Evolutionary conservation across 2,113 vertebrate species (phyloP).

Genomic region (Aspidoscelis tigris): DNA sequence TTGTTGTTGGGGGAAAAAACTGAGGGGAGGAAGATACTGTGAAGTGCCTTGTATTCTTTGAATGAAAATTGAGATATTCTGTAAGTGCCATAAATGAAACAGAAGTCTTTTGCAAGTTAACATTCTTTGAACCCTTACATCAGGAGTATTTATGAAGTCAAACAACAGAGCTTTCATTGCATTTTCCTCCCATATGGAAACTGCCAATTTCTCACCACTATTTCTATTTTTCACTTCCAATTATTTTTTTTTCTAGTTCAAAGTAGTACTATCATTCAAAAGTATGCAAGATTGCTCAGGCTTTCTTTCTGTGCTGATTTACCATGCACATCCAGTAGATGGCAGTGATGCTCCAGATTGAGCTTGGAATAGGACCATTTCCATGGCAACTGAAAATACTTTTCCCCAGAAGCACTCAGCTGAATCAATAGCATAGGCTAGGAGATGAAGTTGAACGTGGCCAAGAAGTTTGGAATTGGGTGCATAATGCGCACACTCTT

Average conservation of each 20-base stretch:
- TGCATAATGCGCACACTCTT: not conserved
- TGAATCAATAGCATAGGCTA: slow-evolving; percentile 27
- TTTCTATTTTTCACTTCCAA: not conserved
- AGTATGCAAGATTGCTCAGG: too few relatives aligned
- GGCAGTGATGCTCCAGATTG: not conserved
- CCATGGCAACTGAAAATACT: slow-evolving; percentile 29
- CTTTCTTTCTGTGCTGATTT: not conserved
- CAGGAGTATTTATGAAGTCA: not conserved
- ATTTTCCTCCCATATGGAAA: not conserved
- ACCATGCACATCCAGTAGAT: not conserved
- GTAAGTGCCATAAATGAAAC: too few relatives aligned
- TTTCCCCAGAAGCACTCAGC: slow-evolving; percentile 1
- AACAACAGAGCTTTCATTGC: not conserved
- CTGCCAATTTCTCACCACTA: not conserved
- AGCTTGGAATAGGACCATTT: not conserved
- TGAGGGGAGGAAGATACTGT: too few relatives aligned
- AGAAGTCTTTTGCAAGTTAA: not conserved
- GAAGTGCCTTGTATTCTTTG: too few relatives aligned
- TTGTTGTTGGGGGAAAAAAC: too few relatives aligned
- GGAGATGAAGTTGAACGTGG: slow-evolving; percentile 15
- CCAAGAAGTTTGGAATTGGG: slow-evolving; percentile 2
- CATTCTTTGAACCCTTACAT: not conserved
- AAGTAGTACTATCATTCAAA: too few relatives aligned
- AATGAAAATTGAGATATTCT: too few relatives aligned
- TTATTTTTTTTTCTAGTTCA: not conserved